These are phyloP conservation scores for Paramormyrops kingsleyae DNA, from an alignment of 2,113 vertebrate species.

Conservation along the genomic window DNA sequence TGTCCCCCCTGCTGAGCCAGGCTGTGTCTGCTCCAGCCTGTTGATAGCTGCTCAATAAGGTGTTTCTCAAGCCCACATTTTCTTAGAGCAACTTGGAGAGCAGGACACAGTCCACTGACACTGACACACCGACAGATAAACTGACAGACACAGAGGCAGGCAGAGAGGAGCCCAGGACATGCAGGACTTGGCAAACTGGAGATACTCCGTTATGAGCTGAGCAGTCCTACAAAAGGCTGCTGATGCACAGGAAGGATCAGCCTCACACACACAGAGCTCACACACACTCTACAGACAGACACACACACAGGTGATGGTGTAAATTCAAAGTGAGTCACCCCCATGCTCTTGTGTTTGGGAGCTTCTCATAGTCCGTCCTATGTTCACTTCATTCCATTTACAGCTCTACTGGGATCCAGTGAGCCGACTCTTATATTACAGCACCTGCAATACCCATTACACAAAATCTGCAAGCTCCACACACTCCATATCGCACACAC, in stretches of 20 bases:
- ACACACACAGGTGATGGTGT: slow-evolving; percentile 27
- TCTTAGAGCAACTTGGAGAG: slow-evolving; percentile 9
- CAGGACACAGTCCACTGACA: neutral
- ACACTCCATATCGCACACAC: neutral
- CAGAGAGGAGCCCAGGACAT: slow-evolving; percentile 30
- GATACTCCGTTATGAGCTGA: slow-evolving; percentile 49
- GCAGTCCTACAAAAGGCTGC: slow-evolving; percentile 33
- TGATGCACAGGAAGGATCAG: slow-evolving; percentile 13
- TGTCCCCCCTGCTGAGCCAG: neutral
- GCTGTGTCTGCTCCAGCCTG: neutral
- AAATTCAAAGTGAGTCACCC: neutral
- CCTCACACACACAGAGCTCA: neutral
- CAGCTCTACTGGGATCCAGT: slow-evolving; percentile 50
- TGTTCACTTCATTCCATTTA: slow-evolving; percentile 68
- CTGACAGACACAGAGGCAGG: neutral
- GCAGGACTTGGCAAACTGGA: slow-evolving; percentile 37
- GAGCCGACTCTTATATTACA: slow-evolving; percentile 54
- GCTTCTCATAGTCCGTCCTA: slow-evolving; percentile 59
- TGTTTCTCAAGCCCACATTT: neutral
- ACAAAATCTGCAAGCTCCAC: slow-evolving; percentile 21
- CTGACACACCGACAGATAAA: slow-evolving; percentile 10
- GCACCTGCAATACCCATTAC: slow-evolving; percentile 64
- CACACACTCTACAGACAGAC: neutral
- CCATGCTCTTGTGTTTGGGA: slow-evolving; percentile 29
- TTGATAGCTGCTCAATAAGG: neutral